Percentiles rank a stretch among this genome's conserved stretches.
These are phyloP conservation scores for Rhabditoides inermis DNA, from an alignment of 2,888 invertebrate genomes.

Conservation along the genomic window DNA sequence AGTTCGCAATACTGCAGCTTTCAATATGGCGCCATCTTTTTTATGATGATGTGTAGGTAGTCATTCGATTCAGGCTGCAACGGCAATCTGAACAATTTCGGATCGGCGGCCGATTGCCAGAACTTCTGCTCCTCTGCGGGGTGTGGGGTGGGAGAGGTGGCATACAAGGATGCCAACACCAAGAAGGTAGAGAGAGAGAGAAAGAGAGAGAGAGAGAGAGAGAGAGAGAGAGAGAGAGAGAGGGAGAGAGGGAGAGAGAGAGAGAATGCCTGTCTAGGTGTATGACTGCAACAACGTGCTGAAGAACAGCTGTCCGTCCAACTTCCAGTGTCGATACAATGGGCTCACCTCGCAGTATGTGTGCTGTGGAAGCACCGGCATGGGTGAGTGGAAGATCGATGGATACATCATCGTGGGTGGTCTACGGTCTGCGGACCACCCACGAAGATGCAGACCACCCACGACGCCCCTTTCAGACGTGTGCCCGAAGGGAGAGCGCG, in stretches of 20 bases:
- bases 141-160: constrained; percentile 42
- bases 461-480: constrained; percentile 29
- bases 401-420: background rate
- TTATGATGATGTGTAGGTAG: too few relatives aligned
- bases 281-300: constrained; percentile 31
- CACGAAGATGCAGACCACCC: background rate
- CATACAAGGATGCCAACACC: constrained; percentile 43
- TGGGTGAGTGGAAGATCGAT: constrained; percentile 18
- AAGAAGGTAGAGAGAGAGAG: constrained; percentile 21
- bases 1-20: background rate
- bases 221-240: too few relatives aligned
- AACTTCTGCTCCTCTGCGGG: constrained; percentile 48
- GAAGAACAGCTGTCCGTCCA: constrained; percentile 40
- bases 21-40: too few relatives aligned
- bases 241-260: too few relatives aligned
- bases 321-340: constrained; percentile 42
- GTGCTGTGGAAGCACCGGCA: constrained; percentile 42
- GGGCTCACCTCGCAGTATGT: constrained; percentile 35
- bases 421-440: background rate
- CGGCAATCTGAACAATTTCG: constrained; percentile 41
- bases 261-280: constrained; percentile 12
- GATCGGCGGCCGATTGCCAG: constrained; percentile 33
- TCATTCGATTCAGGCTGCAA: constrained; percentile 38
- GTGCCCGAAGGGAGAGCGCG: constrained; percentile 29
- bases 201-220: too few relatives aligned